Base-by-base conservation (phyloP, 2,888 invertebrate species). In the Thymelicus lineola region DNA sequence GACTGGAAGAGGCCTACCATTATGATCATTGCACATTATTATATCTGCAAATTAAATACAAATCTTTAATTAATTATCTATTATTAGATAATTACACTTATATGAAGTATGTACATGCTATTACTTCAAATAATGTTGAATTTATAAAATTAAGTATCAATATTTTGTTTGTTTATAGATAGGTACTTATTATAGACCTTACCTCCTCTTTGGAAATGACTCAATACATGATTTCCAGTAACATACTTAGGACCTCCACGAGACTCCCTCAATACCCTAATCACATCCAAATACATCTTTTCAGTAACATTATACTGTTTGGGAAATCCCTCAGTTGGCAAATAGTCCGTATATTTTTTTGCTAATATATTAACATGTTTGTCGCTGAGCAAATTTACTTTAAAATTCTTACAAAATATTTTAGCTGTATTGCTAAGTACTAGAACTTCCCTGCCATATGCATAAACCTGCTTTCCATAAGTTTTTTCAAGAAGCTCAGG, bases 161-260 rank as follows among this genome's bases (percentile, higher is more conserved):
- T 42, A 42, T 42, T 42, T 12, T 42, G 12, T 10, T 42, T 42
- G 12, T 15, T 50, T n/a, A 6, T 48, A n/a, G n/a, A 10, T 12
- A 14, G n/a, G 48, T 15, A 7, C 6, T 48, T n/a, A 4, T 20
- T n/a, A 4, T 20, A 15, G 20, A 6, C 15, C 71, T 75, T 85
- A 95, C 95, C 95, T 80, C 95, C 94, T 84, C 94, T 94, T 75
- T 94, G 91, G 80, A 95, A 96, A 78, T 97, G 96, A 9, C 97
- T 96, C 73, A 97, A 81, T 73, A 97, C 86, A 81, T 96, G 96
- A 71, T 94, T 90, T 6, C 91, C 85, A 71, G 82, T 79, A 4
- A 95, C 86, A 82, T 86, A 93, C 0, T 94, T 85, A 20, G 87
- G 79, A 7, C 94, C 92, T 0, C 94, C 94, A 50, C 95, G 86